Evolutionary conservation across 2,797 vertebrate genomes (phyloP), one percentile per base, ranked within the genome.

Genomic region (Aphelocoma californica): DNA sequence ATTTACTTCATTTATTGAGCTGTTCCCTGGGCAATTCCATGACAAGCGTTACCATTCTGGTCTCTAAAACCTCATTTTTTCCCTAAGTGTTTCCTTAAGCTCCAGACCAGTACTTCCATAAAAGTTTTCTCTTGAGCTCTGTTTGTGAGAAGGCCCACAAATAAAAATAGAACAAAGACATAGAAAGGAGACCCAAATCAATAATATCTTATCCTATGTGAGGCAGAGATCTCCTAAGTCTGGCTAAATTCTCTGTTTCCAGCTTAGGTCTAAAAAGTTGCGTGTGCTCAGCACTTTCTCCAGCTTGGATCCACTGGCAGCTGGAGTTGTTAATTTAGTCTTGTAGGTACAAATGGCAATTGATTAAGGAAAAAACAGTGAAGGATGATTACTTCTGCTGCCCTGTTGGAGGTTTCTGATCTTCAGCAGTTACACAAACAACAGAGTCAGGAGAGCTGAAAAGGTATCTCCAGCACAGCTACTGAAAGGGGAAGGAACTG

Each of bases 1-100:
- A 70, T 91, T 91, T 77, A 25, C 18, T 83, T 89, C n/a, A 85
- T 47, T 61, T 93, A 90, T 90, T 82, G 69, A 83, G 28, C 56
- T 44, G 17, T 67, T 93, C 48, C 64, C 56, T 66, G 44, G 60
- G 73, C 65, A 88, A 31, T 86, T 92, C 42, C 51, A 53, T 62
- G 60, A 86, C 12, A 83, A 90, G 86, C 73, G 44, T 4, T 73
- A 40, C 34, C 6, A 2, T 53, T 77, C 34, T 15, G 21, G 15
- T 82, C 34, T 87, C 34, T 36, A 51, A 90, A 85, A 66, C 10
- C 38, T 48, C 7, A 3, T 15, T 20, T 80, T 71, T 80, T 40
- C 64, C 34, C 9, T 4, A 34, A 57, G 24, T 48, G 56, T 56
- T 95, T 85, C 31, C 14, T 31, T 66, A 10, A 58, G 34, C 29